Evolutionary conservation across 2,888 invertebrate genomes (phyloP).

Genomic region (Crepidodera aurea): DNA sequence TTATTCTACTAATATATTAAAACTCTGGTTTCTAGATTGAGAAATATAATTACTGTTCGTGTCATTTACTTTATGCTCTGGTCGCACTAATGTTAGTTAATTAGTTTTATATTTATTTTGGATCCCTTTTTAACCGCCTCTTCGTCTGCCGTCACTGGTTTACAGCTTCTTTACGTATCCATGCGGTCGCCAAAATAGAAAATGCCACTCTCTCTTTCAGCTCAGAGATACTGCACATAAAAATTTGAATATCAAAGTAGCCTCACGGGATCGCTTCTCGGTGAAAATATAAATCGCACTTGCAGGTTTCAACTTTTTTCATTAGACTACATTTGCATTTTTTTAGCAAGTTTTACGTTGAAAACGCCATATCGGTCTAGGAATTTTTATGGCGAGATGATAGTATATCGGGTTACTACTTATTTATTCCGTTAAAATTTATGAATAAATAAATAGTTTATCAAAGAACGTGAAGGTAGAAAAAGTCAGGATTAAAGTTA

Average conservation of each 20-base stretch:
- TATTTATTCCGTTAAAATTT: background rate
- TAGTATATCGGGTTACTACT: background rate
- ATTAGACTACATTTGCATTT: slow-evolving; percentile 36
- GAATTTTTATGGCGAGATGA: slow-evolving; percentile 1
- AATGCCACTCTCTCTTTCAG: slow-evolving; percentile 23
- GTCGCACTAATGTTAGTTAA: no score
- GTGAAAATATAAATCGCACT: slow-evolving; percentile 39
- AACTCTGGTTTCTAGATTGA: no score
- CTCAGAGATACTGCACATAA: slow-evolving; percentile 30
- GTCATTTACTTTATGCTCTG: no score
- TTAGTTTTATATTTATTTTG: no score
- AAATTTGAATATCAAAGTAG: slow-evolving; percentile 45
- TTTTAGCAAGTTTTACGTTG: slow-evolving; percentile 15
- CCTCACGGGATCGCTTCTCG: slow-evolving; percentile 21
- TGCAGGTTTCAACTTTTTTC: slow-evolving; percentile 39
- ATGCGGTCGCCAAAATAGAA: slow-evolving; percentile 21
- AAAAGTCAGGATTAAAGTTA: no score
- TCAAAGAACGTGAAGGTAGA: background rate
- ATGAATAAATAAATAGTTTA: background rate
- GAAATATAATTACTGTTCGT: no score
- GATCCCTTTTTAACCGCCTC: background rate
- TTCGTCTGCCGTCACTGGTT: background rate
- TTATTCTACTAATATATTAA: no score
- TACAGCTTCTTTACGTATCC: slow-evolving; percentile 10
- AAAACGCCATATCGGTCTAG: slow-evolving; percentile 3